These are phyloP conservation scores for Syngnathus acus DNA, from an alignment of 2,797 vertebrate genomes.

Conservation along the genomic window DNA sequence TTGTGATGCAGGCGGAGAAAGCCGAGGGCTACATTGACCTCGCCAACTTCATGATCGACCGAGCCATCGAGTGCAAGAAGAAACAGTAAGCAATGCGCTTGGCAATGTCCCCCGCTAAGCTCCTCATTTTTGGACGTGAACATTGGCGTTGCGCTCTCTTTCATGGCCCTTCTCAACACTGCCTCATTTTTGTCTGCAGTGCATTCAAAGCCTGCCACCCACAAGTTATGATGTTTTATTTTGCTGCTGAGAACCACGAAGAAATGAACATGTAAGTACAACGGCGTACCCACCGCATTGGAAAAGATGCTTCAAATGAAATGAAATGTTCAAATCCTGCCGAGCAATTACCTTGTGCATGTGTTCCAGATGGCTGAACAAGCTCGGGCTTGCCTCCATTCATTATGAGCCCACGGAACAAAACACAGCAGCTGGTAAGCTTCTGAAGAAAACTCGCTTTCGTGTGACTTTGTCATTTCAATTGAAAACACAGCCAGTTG, in stretches of 20 bases:
- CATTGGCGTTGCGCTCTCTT: background rate
- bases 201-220: constrained; percentile 95
- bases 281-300: background rate
- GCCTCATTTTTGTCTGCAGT: constrained; percentile 50
- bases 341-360: constrained; percentile 11
- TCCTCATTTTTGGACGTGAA: background rate
- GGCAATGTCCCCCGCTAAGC: no score
- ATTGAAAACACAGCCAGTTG: background rate
- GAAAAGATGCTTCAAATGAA: background rate
- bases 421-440: constrained; percentile 61
- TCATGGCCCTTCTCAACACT: background rate
- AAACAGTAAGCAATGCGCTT: constrained; percentile 81
- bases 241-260: constrained; percentile 87
- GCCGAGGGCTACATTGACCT: constrained; percentile 94
- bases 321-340: background rate
- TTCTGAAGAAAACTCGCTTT: background rate
- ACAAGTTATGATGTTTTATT: constrained; percentile 93
- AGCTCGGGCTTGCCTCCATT: constrained; percentile 85
- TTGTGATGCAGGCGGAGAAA: constrained; percentile 82
- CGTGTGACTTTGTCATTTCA: background rate
- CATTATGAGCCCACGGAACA: constrained; percentile 69
- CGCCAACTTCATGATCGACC: constrained; percentile 86
- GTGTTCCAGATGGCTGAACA: constrained; percentile 85
- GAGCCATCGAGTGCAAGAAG: constrained; percentile 93
- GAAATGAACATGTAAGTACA: constrained; percentile 89